phyloP scores from a whole-genome alignment of 2,113 vertebrate species.

The Mesocricetus auratus region DNA sequence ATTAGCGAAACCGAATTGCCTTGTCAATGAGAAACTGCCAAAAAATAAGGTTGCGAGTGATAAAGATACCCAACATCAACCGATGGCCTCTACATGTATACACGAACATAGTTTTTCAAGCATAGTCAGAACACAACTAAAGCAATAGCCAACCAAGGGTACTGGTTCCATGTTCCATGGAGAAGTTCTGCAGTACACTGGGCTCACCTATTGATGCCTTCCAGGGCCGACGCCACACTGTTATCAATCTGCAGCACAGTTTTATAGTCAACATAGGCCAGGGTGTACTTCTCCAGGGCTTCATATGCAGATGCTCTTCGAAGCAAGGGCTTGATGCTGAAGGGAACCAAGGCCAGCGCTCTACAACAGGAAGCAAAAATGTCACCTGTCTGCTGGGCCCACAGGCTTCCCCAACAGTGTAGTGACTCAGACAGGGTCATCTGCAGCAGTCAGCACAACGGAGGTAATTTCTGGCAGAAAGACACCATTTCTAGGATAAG shows the following conservation, averaged over 20 bases:
- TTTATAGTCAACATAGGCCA: slow-evolving; percentile 95
- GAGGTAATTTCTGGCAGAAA: background rate
- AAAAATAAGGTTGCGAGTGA: background rate
- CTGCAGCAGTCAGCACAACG: background rate
- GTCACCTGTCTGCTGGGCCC: slow-evolving; percentile 73
- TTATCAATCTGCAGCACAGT: slow-evolving; percentile 92
- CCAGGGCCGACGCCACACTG: slow-evolving; percentile 90
- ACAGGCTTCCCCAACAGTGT: background rate
- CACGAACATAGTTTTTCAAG: background rate
- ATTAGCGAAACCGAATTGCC: background rate
- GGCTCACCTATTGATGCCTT: slow-evolving; percentile 93
- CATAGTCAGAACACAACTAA: background rate
- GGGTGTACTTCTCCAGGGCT: slow-evolving; percentile 92
- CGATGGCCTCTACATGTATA: background rate
- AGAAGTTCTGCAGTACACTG: rapidly evolving
- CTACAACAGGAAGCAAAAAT: slow-evolving; percentile 71
- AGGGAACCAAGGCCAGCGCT: slow-evolving; percentile 90
- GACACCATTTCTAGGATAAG: background rate
- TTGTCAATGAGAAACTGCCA: background rate
- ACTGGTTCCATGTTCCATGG: background rate
- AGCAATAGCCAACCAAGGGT: background rate
- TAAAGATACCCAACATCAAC: background rate
- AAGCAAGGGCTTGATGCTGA: slow-evolving; percentile 93
- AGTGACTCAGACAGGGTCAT: background rate
- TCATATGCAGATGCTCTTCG: slow-evolving; percentile 93